Percentiles rank a stretch among this genome's conserved stretches.
These are phyloP conservation scores for Eurytoma californica DNA, from an alignment of 2,888 invertebrate genomes.

Conservation along the genomic window DNA sequence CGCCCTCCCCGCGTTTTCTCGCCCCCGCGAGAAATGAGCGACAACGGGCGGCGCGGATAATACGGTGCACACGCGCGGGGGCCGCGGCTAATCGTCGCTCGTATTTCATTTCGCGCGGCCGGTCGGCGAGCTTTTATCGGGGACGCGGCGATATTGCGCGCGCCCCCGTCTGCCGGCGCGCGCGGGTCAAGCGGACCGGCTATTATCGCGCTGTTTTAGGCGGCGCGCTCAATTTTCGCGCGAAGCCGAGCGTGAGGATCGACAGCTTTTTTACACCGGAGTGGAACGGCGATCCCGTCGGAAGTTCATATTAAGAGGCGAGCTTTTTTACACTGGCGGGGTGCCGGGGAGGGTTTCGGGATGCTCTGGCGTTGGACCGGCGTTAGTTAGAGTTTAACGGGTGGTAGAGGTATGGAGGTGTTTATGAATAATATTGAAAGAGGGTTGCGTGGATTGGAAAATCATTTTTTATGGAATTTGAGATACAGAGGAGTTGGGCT, in stretches of 20 bases:
- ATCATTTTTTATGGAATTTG: too few relatives aligned
- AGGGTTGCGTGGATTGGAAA: too few relatives aligned
- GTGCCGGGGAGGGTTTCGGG: too few relatives aligned
- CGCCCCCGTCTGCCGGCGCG: background rate
- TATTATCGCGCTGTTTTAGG: conserved; percentile 11
- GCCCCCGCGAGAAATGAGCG: conserved; percentile 24
- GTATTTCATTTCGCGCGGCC: conserved; percentile 46
- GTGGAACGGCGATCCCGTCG: too few relatives aligned
- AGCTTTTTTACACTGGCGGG: too few relatives aligned
- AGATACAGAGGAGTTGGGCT: too few relatives aligned
- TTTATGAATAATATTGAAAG: too few relatives aligned
- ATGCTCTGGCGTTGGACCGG: too few relatives aligned
- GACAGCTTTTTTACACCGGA: background rate
- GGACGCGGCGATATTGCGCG: background rate
- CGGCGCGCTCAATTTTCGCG: conserved; percentile 1
- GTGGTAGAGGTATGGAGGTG: too few relatives aligned
- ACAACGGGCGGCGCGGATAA: conserved; percentile 33
- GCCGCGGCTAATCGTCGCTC: conserved; percentile 45
- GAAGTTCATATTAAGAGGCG: too few relatives aligned
- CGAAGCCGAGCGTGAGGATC: background rate
- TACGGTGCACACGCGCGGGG: conserved; percentile 3
- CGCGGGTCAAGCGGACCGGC: background rate
- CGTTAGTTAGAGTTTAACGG: too few relatives aligned
- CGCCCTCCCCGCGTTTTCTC: background rate
- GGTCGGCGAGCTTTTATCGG: too few relatives aligned